Percentiles rank a stretch among this genome's conserved stretches.
phyloP scores from a whole-genome alignment of 2,113 vertebrate genomes.

The Indri indri region DNA sequence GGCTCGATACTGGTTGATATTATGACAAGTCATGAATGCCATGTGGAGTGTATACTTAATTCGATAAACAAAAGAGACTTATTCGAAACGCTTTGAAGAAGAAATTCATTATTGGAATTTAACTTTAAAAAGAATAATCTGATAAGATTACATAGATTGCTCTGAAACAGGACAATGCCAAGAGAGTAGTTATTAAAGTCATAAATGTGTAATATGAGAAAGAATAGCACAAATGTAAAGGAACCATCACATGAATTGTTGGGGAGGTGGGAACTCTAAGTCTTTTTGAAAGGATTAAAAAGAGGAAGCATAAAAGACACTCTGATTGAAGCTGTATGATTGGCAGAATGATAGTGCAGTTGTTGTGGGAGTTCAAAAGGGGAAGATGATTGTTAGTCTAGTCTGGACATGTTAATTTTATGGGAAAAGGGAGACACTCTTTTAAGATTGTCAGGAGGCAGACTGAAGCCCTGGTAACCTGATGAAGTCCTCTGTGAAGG shows the following conservation, averaged over 20 bases:
- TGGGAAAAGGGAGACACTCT: neutral
- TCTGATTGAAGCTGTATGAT: neutral
- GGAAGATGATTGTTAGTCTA: neutral
- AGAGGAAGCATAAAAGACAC: neutral
- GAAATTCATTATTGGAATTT: neutral
- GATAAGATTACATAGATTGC: neutral
- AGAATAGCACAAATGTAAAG: neutral
- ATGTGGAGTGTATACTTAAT: neutral
- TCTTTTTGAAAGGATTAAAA: neutral
- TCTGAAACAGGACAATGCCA: neutral
- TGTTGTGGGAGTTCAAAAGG: neutral
- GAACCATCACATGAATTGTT: neutral
- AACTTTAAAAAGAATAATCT: neutral
- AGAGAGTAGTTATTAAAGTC: neutral
- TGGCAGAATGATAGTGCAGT: neutral
- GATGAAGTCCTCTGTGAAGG: neutral
- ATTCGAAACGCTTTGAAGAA: neutral
- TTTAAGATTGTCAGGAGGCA: neutral
- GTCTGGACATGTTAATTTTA: conserved; percentile 36
- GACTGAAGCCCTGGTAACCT: neutral
- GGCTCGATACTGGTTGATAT: neutral
- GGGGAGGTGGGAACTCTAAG: neutral
- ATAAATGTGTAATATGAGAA: neutral
- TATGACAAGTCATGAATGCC: neutral
- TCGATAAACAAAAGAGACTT: neutral